Base-by-base conservation (phyloP, 2,797 vertebrate species). In the Acropternis orthonyx region DNA sequence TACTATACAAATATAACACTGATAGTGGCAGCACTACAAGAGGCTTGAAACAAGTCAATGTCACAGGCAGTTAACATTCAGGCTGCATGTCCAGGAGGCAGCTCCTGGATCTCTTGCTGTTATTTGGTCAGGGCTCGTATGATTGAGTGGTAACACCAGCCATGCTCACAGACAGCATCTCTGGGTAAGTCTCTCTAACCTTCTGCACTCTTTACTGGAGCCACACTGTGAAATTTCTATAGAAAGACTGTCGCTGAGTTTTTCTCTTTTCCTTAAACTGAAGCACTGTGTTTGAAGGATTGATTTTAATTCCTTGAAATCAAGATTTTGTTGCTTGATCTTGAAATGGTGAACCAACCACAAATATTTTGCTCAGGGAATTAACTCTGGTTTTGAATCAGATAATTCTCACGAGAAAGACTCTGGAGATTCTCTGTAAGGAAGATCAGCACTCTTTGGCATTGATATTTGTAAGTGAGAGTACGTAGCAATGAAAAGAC, bases 1-100 rank as follows among this genome's bases (percentile, higher is more conserved):
- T 51, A 14, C 80, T 81, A 67, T 76, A 91, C 91, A 94, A 93
- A 94, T 95, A 78, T 75, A 88, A 30, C 79, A 77, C 41, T 78
- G 94, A 83, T 86, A 88, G 92, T 41, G n/a, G 83, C 89, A 75
- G 79, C 39, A 17, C 66, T 77, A 65, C 79, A 56, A 83, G 85
- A 88, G 61, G 72, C 87, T 95, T 72, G 36, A 69, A 86, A 41
- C 4, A 20, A 91, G 76, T 89, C 89, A 62, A 49, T 89, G 92
- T 92, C 56, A 23, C 49, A 62, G 71, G 72, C 88, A 37, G 72
- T 67, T 96, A 61, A 76, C 66, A 83, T 92, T 94, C 85, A 43
- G 79, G 12, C 79, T 44, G 82, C 56, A 3, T 36, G 67, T 10
- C 92, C 76, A 72, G 68, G 56, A 85, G 87, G 85, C 75, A 61